phyloP scores from a whole-genome alignment of 2,888 invertebrate species.

The Julus scanicus region DNA sequence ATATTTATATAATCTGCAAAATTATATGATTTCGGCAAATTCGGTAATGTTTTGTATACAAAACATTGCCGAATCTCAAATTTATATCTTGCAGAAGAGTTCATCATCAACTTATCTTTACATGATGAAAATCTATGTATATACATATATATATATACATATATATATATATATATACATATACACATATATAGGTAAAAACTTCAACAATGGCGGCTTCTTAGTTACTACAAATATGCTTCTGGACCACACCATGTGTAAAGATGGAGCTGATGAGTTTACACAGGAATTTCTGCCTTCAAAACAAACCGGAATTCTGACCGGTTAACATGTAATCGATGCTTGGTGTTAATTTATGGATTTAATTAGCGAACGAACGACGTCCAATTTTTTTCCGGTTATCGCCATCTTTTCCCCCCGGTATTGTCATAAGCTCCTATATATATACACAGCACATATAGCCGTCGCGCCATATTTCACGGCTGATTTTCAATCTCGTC shows the following conservation, averaged over 20 bases:
- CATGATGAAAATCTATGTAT: no score
- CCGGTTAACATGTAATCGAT: background rate
- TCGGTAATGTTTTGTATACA: no score
- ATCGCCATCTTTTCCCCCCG: background rate
- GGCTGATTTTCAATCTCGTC: background rate
- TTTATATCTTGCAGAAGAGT: no score
- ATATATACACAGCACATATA: background rate
- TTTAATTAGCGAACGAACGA: background rate
- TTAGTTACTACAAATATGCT: no score
- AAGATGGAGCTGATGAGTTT: background rate
- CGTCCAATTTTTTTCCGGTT: background rate
- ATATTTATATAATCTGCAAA: no score
- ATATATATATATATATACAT: no score
- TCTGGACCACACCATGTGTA: background rate
- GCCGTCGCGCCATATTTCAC: slow-evolving; percentile 1
- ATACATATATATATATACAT: no score
- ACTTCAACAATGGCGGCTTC: no score
- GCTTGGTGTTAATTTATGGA: background rate
- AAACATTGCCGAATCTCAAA: no score
- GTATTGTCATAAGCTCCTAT: background rate
- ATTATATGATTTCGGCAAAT: no score
- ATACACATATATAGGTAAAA: no score
- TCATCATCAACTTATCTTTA: no score
- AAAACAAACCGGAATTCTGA: background rate
- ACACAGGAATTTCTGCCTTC: background rate